These are phyloP conservation scores for Stenopsyche tienmushanensis DNA, from an alignment of 1,140 invertebrate genomes.

Conservation along the genomic window DNA sequence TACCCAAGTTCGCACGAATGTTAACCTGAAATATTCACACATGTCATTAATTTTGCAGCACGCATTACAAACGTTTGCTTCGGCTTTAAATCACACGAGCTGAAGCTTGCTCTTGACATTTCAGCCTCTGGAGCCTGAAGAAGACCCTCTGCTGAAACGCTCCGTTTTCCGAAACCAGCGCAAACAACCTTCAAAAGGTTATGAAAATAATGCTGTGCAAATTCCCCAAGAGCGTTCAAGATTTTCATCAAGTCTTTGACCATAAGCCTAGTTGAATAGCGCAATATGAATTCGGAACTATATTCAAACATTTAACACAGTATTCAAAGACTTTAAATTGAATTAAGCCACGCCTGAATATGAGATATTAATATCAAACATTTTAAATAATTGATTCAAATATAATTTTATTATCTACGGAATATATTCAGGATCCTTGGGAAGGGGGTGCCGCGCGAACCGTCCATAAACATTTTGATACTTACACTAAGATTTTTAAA, in stretches of 20 bases:
- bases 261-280: too few relatives aligned
- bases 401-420: too few relatives aligned
- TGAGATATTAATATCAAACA: too few relatives aligned
- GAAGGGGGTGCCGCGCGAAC: too few relatives aligned
- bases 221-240: background rate
- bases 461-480: too few relatives aligned
- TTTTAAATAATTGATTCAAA: too few relatives aligned
- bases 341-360: too few relatives aligned
- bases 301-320: too few relatives aligned
- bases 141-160: background rate
- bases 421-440: too few relatives aligned
- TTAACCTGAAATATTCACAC: slow-evolving; percentile 22
- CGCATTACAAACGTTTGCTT: slow-evolving; percentile 13
- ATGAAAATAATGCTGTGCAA: background rate
- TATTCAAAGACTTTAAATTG: too few relatives aligned
- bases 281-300: too few relatives aligned
- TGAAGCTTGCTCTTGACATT: background rate
- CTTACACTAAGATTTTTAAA: too few relatives aligned
- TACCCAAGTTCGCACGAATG: slow-evolving; percentile 6
- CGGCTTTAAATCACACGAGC: slow-evolving; percentile 25
- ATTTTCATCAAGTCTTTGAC: background rate
- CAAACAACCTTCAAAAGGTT: background rate
- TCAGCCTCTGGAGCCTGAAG: background rate
- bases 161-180: background rate
- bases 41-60: slow-evolving; percentile 31